Base-by-base conservation (phyloP, 2,797 vertebrate genomes). In the Artibeus jamaicensis region DNA sequence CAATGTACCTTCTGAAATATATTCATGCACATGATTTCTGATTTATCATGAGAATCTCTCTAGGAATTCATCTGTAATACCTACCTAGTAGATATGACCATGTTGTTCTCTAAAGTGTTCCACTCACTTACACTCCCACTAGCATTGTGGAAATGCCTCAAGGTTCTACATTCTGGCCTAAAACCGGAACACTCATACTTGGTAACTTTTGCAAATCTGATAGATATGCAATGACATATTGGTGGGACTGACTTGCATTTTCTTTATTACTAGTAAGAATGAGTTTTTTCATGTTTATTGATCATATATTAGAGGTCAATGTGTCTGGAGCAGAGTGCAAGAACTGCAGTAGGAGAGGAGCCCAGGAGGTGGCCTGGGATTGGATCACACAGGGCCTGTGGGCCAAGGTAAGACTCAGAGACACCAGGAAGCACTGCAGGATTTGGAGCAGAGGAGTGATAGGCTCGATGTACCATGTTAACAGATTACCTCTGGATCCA, bases 401-500 rank as follows among this genome's bases (percentile, higher is more conserved):
- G 74, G 11, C 9, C 26, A 95, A 57, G 46, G 44, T 59, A 70
- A 89, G 26, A 37, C 34, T 70, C 42, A 7, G 37, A 79, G 57
- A 81, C 29, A 37, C 22, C n/a, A 87, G 57, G 55, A 96, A 9
- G 22, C n/a, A 46, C 0, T 82, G 77, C n/a, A 59, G n/a, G 26
- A 96, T 57, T 57, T 62, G 62, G 44, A n/a, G 8, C n/a, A 71
- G 44, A 88, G 37, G 57, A 77, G 32, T 62, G 26, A 57, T 39
- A 73, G 39, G 42, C 18, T 68, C 74, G 24, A n/a, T n/a, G n/a
- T n/a, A n/a, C n/a, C n/a, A n/a, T n/a, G n/a, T n/a, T 73, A 48
- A 96, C 81, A 86, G 79, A 79, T 86, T 65, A 15, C 16, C 26
- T 95, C 37, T 89, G 74, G 89, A 44, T 55, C 71, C 21, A 67